Percentiles rank a stretch among this genome's conserved stretches.
phyloP scores from a whole-genome alignment of 2,888 invertebrate species.

The Ariolimax columbianus region DNA sequence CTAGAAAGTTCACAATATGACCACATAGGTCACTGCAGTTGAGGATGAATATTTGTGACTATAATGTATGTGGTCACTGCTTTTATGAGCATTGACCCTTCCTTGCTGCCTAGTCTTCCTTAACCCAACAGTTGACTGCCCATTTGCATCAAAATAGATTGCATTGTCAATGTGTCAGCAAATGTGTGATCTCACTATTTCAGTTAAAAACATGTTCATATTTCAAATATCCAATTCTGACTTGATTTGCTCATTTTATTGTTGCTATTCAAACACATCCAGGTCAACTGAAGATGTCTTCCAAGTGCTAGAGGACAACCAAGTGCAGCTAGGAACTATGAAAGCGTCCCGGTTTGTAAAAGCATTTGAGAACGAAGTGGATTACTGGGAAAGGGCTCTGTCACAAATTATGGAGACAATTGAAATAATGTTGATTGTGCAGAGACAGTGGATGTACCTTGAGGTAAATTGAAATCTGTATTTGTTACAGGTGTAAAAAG shows the following conservation, averaged over 20 bases:
- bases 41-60: too few species aligned
- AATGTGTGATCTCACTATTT: too few species aligned
- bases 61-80: too few species aligned
- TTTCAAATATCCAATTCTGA: too few species aligned
- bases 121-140: too few species aligned
- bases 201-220: not conserved
- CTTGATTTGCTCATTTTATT: too few species aligned
- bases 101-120: too few species aligned
- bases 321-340: conserved; percentile 90
- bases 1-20: too few species aligned
- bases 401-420: conserved; percentile 90
- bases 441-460: conserved; percentile 90
- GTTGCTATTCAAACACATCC: conserved; percentile 20
- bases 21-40: too few species aligned
- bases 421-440: conserved; percentile 89
- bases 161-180: too few species aligned
- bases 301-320: conserved; percentile 89
- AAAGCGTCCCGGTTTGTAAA: conserved; percentile 90
- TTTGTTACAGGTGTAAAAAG: not conserved
- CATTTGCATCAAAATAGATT: too few species aligned
- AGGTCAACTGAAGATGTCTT: conserved; percentile 86
- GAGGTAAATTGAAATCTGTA: conserved; percentile 81
- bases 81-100: too few species aligned
- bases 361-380: conserved; percentile 89
- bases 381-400: conserved; percentile 91